Evolutionary conservation across 2,113 vertebrate genomes (phyloP), one percentile per base, ranked within the genome.

Genomic region (Accipiter cooperii): DNA sequence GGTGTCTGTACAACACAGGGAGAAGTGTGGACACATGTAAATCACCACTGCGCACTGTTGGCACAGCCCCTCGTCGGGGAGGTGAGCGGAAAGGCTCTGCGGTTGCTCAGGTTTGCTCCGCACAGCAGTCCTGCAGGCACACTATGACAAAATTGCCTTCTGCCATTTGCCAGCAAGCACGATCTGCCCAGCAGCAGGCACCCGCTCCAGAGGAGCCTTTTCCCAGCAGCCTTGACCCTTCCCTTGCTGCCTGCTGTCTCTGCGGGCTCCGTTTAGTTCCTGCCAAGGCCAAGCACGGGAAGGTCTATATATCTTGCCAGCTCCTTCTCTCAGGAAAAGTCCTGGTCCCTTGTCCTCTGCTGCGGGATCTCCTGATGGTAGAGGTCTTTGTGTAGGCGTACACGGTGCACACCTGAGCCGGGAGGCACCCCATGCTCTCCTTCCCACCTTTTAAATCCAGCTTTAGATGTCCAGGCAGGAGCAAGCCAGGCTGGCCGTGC

Each of bases 11-110:
- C 2, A 13, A 70, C 60, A 25, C 38, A 38, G 19, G 26, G 52
- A 58, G 66, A 69, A n/a, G 22, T 1, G 2, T 16, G n/a, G 26
- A 21, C 65, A 36, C 3, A 0, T n/a, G 60, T 64, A 38, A 74
- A 68, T 71, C 66, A 52, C 19, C 20, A 36, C 42, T 1, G 1
- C 3, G 2, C 0, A 0, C 29, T 69, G 34, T 22, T 77, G 66
- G 85, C 54, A 58, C 28, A 70, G 31, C 49, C n/a, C 34, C 47
- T 71, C 6, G 0, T 7, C 5, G 5, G 13, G 9, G 20, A 38
- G 21, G 18, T 33, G 65, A 73, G 38, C 3, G 0, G 65, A 74
- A 74, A 38, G 34, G 19, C 64, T 63, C 47, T 8, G 12, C 4
- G 1, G 18, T 51, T 66, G 52, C 57, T 61, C 44, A 38, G 38